Conservation (phyloP, 2,113 vertebrate species). For the Rhombomys opimus region DNA sequence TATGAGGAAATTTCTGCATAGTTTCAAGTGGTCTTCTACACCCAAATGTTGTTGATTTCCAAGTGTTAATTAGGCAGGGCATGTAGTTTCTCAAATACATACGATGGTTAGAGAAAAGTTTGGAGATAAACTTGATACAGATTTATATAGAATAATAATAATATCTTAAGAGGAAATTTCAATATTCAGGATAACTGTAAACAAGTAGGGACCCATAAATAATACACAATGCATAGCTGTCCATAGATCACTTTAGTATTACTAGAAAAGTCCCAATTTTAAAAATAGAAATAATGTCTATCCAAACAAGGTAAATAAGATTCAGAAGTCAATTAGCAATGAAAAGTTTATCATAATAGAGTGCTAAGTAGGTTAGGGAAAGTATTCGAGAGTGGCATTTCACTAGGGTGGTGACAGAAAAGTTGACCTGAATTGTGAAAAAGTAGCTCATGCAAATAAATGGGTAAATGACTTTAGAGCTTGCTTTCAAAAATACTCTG, state of each 20-base stretch:
- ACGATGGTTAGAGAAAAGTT: neutral
- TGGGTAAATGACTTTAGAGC: neutral
- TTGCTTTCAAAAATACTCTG: neutral
- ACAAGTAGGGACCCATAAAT: neutral
- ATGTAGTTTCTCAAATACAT: neutral
- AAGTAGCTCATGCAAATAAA: neutral
- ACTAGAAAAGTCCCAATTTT: neutral
- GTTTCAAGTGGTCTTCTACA: neutral
- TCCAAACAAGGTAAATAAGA: neutral
- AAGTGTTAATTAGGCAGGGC: accelerated
- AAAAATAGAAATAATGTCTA: neutral
- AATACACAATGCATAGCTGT: neutral
- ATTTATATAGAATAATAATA: neutral
- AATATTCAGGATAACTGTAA: neutral
- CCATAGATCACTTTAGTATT: neutral
- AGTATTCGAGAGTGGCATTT: neutral
- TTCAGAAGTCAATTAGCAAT: neutral
- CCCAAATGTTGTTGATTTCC: neutral
- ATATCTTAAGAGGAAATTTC: neutral
- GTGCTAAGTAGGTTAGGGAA: neutral
- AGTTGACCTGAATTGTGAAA: neutral
- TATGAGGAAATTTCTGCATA: neutral
- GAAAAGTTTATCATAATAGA: neutral
- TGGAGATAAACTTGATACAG: neutral
- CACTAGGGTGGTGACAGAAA: neutral